These are phyloP conservation scores for Arenaria interpres DNA, from an alignment of 2,113 vertebrate species.

Conservation along the genomic window DNA sequence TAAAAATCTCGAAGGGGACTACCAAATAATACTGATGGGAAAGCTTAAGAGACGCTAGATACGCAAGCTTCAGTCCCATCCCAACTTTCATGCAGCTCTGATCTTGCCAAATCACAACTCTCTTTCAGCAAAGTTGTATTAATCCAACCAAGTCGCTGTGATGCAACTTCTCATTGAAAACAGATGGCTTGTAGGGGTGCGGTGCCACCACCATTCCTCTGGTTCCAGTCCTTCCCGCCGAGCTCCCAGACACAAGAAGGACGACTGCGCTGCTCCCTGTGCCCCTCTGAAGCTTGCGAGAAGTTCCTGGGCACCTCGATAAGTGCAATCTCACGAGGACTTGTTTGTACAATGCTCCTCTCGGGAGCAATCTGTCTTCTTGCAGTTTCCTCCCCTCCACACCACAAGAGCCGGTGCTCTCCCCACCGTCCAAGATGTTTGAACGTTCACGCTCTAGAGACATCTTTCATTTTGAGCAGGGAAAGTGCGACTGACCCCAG, in stretches of 20 bases:
- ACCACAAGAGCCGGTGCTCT: rapidly evolving
- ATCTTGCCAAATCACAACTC: background rate
- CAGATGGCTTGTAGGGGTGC: rapidly evolving
- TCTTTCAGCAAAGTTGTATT: background rate
- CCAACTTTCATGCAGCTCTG: background rate
- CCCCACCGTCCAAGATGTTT: rapidly evolving
- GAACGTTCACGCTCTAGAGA: rapidly evolving
- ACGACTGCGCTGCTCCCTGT: background rate
- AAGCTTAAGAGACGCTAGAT: background rate
- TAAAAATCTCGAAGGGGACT: background rate
- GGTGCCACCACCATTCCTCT: rapidly evolving
- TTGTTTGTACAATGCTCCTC: rapidly evolving
- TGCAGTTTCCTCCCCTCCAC: background rate
- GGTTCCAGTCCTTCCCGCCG: rapidly evolving
- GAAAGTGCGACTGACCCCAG: background rate
- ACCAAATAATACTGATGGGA: background rate
- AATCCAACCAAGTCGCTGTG: background rate
- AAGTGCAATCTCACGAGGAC: background rate
- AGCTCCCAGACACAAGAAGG: rapidly evolving
- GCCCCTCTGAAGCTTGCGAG: background rate
- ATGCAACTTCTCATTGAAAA: background rate
- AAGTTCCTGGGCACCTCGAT: background rate
- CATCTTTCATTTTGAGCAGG: background rate
- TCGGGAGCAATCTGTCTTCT: background rate
- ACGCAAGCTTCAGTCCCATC: background rate